Base-by-base conservation (phyloP, 2,113 vertebrate species). In the Percopsis transmontana region DNA sequence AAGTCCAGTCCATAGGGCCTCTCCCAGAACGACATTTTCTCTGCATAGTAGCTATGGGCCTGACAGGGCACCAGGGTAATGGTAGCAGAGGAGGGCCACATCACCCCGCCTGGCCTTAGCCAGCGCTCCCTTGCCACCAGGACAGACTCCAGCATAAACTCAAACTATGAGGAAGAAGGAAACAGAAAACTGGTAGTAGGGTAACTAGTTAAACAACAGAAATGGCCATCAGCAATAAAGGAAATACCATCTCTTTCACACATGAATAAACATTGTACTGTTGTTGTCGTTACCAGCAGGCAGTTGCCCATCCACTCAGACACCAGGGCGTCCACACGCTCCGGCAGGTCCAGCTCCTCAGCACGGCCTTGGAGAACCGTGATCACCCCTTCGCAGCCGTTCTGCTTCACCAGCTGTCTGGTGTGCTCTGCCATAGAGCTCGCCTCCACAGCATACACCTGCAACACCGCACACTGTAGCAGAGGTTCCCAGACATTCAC, bases 281-380 rank as follows among this genome's bases (percentile, higher is more conserved):
- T 33, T 42, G n/a, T 21, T 27, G 24, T 20, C 48, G 70, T 88
- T 88, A 94, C 94, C 91, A 95, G 83, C 41, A 95, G 80, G 76
- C 94, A 95, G 82, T 91, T 95, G 0, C 93, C 94, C 94, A 94
- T 95, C 93, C 94, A 95, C 81, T 95, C 93, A 0, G 94, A 94
- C 68, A 95, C 91, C 50, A 95, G 84, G 50, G 94, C 70, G 1
- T 95, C 93, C 83, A 94, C 94, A 77, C 90, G 93, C 65, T 90
- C 86, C 0, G 94, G 91, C 23, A 95, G 82, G 13, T 85, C 71
- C 19, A 95, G 73, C 0, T 93, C 91, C 74, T 95, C 93, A 33
- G 90, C 93, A 71, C 93, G 88, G 23, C 91, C 91, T 76, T 88
- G 88, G 48, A 93, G 85, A 66, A 94, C 92, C 0, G 84, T 90